These are phyloP conservation scores for Lepus oiostolus DNA, from an alignment of 2,797 vertebrate genomes.

Conservation along the genomic window DNA sequence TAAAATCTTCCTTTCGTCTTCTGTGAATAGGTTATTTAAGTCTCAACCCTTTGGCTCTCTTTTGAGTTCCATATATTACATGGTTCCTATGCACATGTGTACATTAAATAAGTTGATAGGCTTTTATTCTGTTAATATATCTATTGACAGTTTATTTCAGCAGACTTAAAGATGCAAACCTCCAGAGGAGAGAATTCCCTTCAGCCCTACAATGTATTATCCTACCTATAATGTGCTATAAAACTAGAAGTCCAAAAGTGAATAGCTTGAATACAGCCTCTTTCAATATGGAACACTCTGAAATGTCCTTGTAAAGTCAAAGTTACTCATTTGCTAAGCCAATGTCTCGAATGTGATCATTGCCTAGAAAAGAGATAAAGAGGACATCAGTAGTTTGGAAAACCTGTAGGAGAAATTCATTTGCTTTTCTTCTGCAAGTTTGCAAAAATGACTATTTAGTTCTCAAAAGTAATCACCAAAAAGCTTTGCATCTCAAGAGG, in stretches of 20 bases:
- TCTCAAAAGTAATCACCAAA: slow-evolving; percentile 13
- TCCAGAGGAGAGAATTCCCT: not conserved
- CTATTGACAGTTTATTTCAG: too few species aligned
- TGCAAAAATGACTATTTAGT: not conserved
- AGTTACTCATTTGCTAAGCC: slow-evolving; percentile 23
- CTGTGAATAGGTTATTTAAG: too few species aligned
- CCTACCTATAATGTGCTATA: not conserved
- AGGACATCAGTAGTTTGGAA: slow-evolving; percentile 16
- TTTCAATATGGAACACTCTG: slow-evolving; percentile 10
- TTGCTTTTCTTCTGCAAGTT: not conserved
- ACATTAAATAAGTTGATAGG: too few species aligned
- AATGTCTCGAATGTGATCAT: slow-evolving; percentile 8
- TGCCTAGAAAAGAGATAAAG: not conserved
- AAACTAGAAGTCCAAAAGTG: not conserved
- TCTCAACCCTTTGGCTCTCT: too few species aligned
- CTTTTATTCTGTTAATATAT: too few species aligned
- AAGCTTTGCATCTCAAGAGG: not conserved
- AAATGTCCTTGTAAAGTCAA: slow-evolving; percentile 25
- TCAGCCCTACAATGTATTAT: not conserved
- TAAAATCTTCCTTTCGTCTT: too few species aligned
- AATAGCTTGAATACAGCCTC: not conserved
- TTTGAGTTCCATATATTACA: too few species aligned
- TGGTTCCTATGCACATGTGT: too few species aligned
- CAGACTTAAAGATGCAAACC: too few species aligned
- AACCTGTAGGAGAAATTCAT: not conserved